These are phyloP conservation scores for Microctonus aethiopoides DNA, from an alignment of 2,888 invertebrate species.

Conservation along the genomic window DNA sequence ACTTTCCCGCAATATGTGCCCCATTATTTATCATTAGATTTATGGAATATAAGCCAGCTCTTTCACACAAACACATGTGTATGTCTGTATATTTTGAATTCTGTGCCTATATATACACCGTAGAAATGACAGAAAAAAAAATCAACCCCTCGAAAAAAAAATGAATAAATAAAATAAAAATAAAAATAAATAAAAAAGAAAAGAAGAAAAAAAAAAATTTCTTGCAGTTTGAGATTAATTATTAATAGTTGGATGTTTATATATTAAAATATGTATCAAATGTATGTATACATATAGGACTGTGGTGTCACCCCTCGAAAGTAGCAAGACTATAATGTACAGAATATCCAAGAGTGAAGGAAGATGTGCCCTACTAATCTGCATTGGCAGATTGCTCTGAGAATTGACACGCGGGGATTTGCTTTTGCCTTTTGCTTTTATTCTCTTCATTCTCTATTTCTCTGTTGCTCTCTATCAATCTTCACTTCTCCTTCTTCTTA, in stretches of 20 bases:
- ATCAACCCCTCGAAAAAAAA: conserved; percentile 33
- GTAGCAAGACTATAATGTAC: conserved; percentile 25
- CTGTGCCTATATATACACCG: no score
- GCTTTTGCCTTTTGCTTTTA: conserved; percentile 37
- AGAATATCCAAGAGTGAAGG: conserved; percentile 28
- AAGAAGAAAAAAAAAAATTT: conserved; percentile 35
- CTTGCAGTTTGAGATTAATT: conserved; percentile 46
- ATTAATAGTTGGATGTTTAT: conserved; percentile 44
- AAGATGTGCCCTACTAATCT: conserved; percentile 57
- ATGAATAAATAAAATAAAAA: conserved; percentile 8
- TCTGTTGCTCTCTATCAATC: conserved; percentile 7
- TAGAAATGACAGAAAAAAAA: conserved; percentile 33
- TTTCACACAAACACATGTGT: neutral
- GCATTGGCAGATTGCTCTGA: conserved; percentile 67
- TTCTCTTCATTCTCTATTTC: conserved; percentile 5
- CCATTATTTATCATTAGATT: conserved; percentile 66
- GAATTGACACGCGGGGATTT: conserved; percentile 64
- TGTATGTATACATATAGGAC: neutral
- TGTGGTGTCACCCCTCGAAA: conserved; percentile 23
- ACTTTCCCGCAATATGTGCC: conserved; percentile 54
- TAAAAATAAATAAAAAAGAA: conserved; percentile 12
- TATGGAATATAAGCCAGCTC: conserved; percentile 57
- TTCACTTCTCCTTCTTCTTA: conserved; percentile 7
- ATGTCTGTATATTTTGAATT: conserved; percentile 60
- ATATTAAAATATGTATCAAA: no score